Evolutionary conservation across 2,797 vertebrate species (phyloP).

Genomic region (Gadopsis marmoratus): DNA sequence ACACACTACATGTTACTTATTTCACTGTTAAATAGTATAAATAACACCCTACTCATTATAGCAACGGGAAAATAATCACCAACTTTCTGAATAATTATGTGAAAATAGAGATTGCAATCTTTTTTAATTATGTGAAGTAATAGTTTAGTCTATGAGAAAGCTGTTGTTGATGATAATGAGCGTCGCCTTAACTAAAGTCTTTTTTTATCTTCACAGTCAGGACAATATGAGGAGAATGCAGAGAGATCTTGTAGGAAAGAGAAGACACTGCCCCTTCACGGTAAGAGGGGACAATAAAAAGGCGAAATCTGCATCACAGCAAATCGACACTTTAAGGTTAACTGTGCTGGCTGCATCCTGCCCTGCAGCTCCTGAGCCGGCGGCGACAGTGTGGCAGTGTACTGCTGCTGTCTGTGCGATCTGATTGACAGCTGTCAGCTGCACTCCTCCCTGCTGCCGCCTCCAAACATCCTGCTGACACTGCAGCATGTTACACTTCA

Average conservation of each 20-base stretch:
- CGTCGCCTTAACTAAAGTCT: neutral
- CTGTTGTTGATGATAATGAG: neutral
- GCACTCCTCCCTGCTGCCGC: constrained; percentile 75
- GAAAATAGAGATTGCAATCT: neutral
- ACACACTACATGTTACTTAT: no score
- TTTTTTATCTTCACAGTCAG: constrained; percentile 40
- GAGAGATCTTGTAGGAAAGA: constrained; percentile 54
- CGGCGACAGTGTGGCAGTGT: constrained; percentile 83
- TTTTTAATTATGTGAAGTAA: no score
- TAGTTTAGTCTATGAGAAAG: neutral
- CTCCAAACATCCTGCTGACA: neutral
- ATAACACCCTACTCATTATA: no score
- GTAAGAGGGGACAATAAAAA: constrained; percentile 62
- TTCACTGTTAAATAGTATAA: no score
- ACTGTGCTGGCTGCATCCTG: neutral
- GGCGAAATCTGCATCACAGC: neutral
- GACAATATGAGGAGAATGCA: constrained; percentile 46
- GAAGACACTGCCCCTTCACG: constrained; percentile 45
- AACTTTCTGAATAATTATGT: neutral
- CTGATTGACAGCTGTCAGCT: constrained; percentile 78
- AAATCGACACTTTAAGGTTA: neutral
- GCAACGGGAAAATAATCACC: neutral
- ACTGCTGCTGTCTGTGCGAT: constrained; percentile 83
- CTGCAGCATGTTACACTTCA: neutral
- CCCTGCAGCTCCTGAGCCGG: neutral